phyloP scores from a whole-genome alignment of 2,888 invertebrate species.

The Scaeva pyrastri region DNA sequence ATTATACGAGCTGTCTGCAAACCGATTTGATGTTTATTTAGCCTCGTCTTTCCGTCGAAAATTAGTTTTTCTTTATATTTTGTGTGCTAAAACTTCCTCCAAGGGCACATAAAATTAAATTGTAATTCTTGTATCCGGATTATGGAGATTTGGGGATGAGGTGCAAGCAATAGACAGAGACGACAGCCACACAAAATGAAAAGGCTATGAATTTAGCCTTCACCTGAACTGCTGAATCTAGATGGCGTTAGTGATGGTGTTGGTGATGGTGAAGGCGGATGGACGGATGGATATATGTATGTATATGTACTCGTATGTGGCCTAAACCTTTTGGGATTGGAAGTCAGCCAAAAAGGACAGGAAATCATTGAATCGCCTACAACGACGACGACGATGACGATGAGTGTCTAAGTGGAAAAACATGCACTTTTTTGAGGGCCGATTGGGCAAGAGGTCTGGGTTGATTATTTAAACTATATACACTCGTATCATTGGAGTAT shows the following conservation, averaged over 20 bases:
- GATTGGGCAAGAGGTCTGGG: neutral
- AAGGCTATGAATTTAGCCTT: constrained; percentile 60
- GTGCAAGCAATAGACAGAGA: neutral
- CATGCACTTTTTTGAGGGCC: constrained; percentile 64
- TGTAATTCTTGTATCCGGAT: constrained; percentile 64
- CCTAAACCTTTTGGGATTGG: constrained; percentile 62
- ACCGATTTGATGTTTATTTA: constrained; percentile 35
- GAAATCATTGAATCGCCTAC: constrained; percentile 69
- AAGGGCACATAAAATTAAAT: constrained; percentile 70
- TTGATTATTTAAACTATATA: neutral
- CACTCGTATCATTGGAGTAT: neutral
- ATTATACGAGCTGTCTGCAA: constrained; percentile 52
- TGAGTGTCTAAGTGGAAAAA: constrained; percentile 65
- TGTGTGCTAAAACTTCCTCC: constrained; percentile 54
- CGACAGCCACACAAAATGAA: neutral
- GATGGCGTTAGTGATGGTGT: neutral
- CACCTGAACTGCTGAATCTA: constrained; percentile 41
- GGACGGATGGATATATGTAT: neutral
- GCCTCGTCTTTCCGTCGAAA: constrained; percentile 41
- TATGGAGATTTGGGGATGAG: constrained; percentile 19
- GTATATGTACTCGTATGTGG: neutral
- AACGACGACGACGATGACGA: too few species aligned
- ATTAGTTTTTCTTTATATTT: constrained; percentile 30
- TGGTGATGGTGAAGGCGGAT: constrained; percentile 9
- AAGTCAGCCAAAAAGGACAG: constrained; percentile 71